phyloP scores from a whole-genome alignment of 2,113 vertebrate species.

The Hippocampus abdominalis region DNA sequence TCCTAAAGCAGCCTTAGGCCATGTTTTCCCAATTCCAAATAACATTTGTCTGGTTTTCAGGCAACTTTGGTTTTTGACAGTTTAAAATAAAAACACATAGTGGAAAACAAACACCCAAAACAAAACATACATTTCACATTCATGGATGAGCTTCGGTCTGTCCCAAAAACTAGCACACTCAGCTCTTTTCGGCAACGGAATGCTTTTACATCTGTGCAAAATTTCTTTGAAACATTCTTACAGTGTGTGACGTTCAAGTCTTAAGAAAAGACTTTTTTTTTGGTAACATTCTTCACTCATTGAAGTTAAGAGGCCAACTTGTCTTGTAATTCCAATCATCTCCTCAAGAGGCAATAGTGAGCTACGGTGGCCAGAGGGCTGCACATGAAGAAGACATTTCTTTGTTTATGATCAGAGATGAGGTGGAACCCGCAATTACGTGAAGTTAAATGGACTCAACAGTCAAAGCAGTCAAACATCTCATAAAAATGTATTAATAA shows the following conservation, averaged over 20 bases:
- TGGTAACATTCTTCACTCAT: not conserved
- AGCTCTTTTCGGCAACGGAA: constrained; percentile 10
- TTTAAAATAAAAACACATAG: not conserved
- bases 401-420: not conserved
- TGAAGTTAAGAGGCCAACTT: not conserved
- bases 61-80: constrained; percentile 8
- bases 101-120: not conserved
- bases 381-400: not conserved
- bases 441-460: too few species aligned
- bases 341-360: not conserved
- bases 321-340: not conserved
- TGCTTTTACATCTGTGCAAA: constrained; percentile 29
- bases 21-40: not conserved
- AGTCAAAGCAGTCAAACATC: too few species aligned
- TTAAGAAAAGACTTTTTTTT: not conserved
- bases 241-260: not conserved
- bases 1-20: not conserved
- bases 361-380: not conserved
- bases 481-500: too few species aligned
- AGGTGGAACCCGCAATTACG: too few species aligned
- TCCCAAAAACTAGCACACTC: constrained; percentile 5
- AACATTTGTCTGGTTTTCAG: not conserved
- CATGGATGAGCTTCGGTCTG: constrained; percentile 3
- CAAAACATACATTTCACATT: constrained; percentile 10
- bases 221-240: not conserved